Percentiles rank a stretch among this genome's conserved stretches.
These are phyloP conservation scores for Leucopsar rothschildi DNA, from an alignment of 2,113 vertebrate species.

Conservation along the genomic window DNA sequence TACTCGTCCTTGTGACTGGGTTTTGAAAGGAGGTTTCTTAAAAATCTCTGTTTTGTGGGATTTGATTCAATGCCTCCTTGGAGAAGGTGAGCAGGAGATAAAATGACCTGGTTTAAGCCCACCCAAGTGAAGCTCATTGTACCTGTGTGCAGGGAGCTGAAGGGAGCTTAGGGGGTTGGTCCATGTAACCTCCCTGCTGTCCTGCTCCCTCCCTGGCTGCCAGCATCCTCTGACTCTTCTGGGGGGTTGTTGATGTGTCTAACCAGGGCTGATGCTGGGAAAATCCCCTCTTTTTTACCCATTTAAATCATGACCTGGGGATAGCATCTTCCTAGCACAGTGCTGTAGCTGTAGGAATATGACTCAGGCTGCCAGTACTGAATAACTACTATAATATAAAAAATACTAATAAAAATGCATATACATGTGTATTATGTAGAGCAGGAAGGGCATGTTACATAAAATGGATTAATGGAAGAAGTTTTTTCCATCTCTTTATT, in stretches of 20 bases:
- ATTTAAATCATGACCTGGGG: not conserved
- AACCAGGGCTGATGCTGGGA: not conserved
- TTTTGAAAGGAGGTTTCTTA: not conserved
- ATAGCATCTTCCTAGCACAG: not conserved
- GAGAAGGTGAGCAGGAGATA: not conserved
- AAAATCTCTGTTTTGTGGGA: not conserved
- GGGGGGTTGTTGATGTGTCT: accelerated
- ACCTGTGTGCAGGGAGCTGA: not conserved
- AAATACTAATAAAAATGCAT: not conserved
- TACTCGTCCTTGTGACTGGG: not conserved
- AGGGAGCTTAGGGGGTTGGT: not conserved
- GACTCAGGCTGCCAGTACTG: not conserved
- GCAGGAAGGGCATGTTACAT: slow-evolving; percentile 25
- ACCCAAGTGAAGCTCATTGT: not conserved
- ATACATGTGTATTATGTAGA: not conserved
- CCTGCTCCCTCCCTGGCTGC: not conserved
- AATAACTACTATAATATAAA: not conserved
- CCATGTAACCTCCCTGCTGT: not conserved
- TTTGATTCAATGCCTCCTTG: not conserved
- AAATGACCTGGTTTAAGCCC: not conserved
- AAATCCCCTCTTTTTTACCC: not conserved
- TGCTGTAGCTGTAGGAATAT: not conserved
- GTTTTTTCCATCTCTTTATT: slow-evolving; percentile 48
- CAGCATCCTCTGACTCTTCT: not conserved
- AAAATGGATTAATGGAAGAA: slow-evolving; percentile 52